Conservation (phyloP, 2,888 invertebrate genomes). For the Patella pellucida region DNA sequence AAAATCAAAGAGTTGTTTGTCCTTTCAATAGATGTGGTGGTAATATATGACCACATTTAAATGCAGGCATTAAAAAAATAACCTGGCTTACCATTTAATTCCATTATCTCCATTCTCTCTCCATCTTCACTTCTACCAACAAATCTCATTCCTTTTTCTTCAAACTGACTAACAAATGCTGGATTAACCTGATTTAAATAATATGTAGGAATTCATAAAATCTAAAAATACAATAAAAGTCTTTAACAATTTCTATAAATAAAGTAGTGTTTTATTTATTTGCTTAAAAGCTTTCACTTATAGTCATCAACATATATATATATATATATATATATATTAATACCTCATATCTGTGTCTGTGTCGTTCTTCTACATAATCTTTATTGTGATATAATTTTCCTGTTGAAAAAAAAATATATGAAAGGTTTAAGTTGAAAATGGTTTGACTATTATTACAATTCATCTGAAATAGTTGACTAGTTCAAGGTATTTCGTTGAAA, state of each 20-base stretch:
- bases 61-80: too few species aligned
- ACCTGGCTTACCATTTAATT: constrained; percentile 76
- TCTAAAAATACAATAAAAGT: not conserved
- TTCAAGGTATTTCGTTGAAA: too few species aligned
- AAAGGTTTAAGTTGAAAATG: too few species aligned
- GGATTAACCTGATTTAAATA: constrained; percentile 82
- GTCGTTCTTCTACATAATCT: constrained; percentile 87
- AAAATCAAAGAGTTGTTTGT: too few species aligned
- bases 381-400: constrained; percentile 68
- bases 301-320: constrained; percentile 76
- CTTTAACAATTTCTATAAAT: not conserved
- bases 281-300: not conserved
- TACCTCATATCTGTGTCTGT: constrained; percentile 94
- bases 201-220: not conserved
- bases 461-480: too few species aligned
- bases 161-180: constrained; percentile 82
- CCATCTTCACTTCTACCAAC: constrained; percentile 85
- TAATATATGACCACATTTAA: too few species aligned
- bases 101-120: constrained; percentile 93
- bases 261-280: not conserved
- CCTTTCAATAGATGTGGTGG: too few species aligned
- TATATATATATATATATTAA: constrained; percentile 79
- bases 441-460: too few species aligned
- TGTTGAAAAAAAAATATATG: constrained; percentile 36
- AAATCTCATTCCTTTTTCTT: constrained; percentile 85